Percentiles rank a stretch among this genome's conserved stretches.
phyloP scores from a whole-genome alignment of 1,140 invertebrate genomes.

The Dendrolimus kikuchii region DNA sequence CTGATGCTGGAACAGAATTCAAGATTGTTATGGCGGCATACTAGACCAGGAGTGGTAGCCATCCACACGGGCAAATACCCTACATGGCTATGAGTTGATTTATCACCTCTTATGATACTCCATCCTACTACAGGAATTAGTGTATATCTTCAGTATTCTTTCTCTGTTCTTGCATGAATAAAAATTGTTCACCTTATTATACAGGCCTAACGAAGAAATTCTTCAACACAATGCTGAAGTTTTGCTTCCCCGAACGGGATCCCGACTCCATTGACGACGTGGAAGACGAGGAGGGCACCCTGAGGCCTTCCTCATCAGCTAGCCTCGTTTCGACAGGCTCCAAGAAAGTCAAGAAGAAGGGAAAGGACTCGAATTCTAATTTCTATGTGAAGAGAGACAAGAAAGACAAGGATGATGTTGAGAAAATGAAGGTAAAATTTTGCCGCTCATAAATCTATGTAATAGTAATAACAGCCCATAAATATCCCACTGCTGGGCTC shows the following conservation, averaged over 20 bases:
- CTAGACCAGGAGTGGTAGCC: too few relatives aligned
- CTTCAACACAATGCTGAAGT: slow-evolving; percentile 97
- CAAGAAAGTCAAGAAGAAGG: slow-evolving; percentile 71
- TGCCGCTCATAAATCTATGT: too few relatives aligned
- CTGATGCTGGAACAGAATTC: too few relatives aligned
- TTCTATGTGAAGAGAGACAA: slow-evolving; percentile 90
- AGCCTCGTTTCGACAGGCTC: slow-evolving; percentile 51
- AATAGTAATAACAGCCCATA: too few relatives aligned
- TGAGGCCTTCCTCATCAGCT: slow-evolving; percentile 50
- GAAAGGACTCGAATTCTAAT: slow-evolving; percentile 84
- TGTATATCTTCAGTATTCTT: too few relatives aligned
- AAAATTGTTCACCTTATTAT: not conserved
- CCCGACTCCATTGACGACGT: slow-evolving; percentile 86
- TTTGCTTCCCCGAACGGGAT: slow-evolving; percentile 98
- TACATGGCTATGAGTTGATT: too few relatives aligned
- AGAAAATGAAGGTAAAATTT: slow-evolving; percentile 92
- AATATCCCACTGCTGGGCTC: too few relatives aligned
- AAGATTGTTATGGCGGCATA: too few relatives aligned
- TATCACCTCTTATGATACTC: too few relatives aligned
- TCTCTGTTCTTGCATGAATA: too few relatives aligned
- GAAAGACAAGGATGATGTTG: slow-evolving; percentile 95
- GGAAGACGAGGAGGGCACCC: slow-evolving; percentile 74
- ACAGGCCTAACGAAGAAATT: slow-evolving; percentile 95
- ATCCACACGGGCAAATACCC: too few relatives aligned
- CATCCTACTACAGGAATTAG: too few relatives aligned